A percentile compares a stretch with the other conserved stretches of the same genome.
phyloP scores from a whole-genome alignment of 2,888 invertebrate genomes.

The Vannuccia rotundouncinata region DNA sequence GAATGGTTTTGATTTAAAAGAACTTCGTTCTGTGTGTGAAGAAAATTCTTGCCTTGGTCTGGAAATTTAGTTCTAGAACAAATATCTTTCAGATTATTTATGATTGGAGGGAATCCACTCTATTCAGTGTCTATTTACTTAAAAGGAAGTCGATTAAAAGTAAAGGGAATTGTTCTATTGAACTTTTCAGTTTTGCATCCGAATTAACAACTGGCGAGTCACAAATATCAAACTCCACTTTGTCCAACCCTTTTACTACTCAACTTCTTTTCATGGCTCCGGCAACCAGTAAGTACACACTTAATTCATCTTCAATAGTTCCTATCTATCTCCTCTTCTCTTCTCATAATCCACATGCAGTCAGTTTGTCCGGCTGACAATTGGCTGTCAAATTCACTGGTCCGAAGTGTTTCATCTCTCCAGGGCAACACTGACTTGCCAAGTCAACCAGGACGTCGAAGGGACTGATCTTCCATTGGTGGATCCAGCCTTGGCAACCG shows the following conservation, averaged over 20 bases:
- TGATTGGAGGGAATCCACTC: too few species aligned
- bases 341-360: too few species aligned
- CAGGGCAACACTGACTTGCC: background rate
- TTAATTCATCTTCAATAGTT: background rate
- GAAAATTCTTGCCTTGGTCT: too few species aligned
- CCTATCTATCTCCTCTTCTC: background rate
- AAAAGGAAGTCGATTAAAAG: too few species aligned
- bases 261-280: background rate
- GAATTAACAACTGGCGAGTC: background rate
- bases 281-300: background rate
- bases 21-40: too few species aligned
- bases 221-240: background rate
- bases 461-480: background rate
- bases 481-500: background rate
- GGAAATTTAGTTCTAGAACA: too few species aligned
- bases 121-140: too few species aligned
- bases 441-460: background rate
- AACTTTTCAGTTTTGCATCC: background rate
- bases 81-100: too few species aligned
- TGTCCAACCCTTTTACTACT: background rate
- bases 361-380: background rate
- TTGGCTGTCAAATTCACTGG: background rate
- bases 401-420: constrained; percentile 2
- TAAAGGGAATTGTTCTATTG: too few species aligned
- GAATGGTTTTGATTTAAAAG: too few species aligned